Base-by-base conservation (phyloP, 2,113 vertebrate genomes). In the Rhynchomys soricoides region DNA sequence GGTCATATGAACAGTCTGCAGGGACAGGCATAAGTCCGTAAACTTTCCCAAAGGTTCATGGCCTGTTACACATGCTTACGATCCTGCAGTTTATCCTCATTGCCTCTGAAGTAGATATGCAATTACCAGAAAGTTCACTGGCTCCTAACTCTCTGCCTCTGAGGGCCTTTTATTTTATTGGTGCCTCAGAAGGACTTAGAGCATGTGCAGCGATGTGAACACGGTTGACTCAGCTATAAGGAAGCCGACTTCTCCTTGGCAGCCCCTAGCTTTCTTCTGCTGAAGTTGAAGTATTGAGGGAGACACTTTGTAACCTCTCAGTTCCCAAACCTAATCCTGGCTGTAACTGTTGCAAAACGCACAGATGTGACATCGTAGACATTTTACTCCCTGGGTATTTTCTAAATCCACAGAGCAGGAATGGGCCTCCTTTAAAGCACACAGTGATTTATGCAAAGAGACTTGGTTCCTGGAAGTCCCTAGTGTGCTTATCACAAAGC, bases 381-480 rank as follows among this genome's bases (percentile, higher is more conserved):
- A 82, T 86, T 90, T 86, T 50, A 75, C 95, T 96, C 73, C n/a
- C 15, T 22, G 73, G 95, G 62, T 64, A 91, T 95, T 95, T 62
- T 86, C 93, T 93, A 97, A 97, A 96, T 97, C 97, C 93, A 91
- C 81, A 13, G 96, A 40, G 78, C 88, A 93, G 64, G 94, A 94
- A 74, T 52, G 88, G 70, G 86, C 96, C 96, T 97, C 83, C 89
- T 98, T 97, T 96, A 93, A 94, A 94, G 94, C 22, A 21, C 50
- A 64, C 12, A 0, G 82, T 87, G 95, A 89, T 96, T 97, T 91
- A 94, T 94, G 55, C 82, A 91, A 74, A 93, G 64, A 91, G 95
- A 95, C 89, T 89, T 64, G 89, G 90, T 83, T 87, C 96, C 93
- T 83, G 94, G 81, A 45, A 29, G 86, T 95, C 77, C 90, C 91